These are phyloP conservation scores for Caradrina kadenii DNA, from an alignment of 2,888 invertebrate genomes.

Conservation along the genomic window DNA sequence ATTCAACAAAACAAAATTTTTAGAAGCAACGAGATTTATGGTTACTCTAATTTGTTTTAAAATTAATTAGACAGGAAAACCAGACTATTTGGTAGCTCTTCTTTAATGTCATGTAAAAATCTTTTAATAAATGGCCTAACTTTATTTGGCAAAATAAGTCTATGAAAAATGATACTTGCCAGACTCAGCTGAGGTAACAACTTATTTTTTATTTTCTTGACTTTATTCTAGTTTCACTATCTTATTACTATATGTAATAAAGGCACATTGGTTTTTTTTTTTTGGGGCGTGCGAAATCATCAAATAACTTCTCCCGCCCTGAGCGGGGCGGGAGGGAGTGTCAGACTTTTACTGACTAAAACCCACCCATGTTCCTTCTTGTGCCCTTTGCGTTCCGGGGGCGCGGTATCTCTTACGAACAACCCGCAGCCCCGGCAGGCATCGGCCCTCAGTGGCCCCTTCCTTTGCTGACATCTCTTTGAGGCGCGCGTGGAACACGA, in stretches of 20 bases:
- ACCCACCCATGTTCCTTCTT: no score
- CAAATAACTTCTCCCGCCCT: no score
- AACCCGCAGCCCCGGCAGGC: no score
- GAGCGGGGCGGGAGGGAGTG: no score
- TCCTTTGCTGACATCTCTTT: no score
- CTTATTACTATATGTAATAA: not conserved
- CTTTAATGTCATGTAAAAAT: slow-evolving; percentile 7
- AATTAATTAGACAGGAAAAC: slow-evolving; percentile 4
- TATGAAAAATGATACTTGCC: slow-evolving; percentile 29
- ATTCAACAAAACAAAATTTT: not conserved
- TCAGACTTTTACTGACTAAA: no score
- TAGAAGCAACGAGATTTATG: not conserved
- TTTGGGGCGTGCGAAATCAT: no score
- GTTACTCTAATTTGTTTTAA: not conserved
- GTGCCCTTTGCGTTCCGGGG: no score
- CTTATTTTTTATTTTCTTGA: not conserved
- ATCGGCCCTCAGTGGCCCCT: no score
- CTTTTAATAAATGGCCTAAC: slow-evolving; percentile 28
- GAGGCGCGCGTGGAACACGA: no score
- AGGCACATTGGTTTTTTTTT: no score
- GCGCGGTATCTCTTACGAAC: no score
- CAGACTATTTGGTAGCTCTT: not conserved
- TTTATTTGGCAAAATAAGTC: slow-evolving; percentile 38
- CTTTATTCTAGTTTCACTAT: slow-evolving; percentile 1
- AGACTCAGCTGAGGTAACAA: not conserved